Evolutionary conservation across 2,113 vertebrate genomes (phyloP).

Genomic region (Amblyornis subalaris): DNA sequence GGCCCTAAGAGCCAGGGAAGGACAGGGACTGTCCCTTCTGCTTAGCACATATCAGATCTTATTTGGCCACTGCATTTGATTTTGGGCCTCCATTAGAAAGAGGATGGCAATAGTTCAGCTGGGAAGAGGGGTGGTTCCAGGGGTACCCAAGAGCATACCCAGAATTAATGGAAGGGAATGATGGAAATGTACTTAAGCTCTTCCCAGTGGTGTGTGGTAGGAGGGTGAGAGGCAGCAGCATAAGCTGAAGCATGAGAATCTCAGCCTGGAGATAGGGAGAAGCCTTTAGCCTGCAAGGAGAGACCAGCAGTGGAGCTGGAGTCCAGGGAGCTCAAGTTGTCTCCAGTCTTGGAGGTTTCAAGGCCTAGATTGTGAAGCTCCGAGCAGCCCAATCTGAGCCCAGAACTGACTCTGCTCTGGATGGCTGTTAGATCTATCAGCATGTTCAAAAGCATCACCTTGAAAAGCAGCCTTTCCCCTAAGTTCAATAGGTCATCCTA

Average conservation of each 20-base stretch:
- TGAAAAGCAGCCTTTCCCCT: not conserved
- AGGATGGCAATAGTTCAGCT: not conserved
- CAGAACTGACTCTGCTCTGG: not conserved
- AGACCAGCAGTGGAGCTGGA: fast-evolving
- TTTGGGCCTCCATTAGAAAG: not conserved
- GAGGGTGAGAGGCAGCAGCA: not conserved
- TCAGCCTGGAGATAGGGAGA: not conserved
- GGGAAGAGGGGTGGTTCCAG: not conserved
- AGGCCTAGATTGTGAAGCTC: fast-evolving
- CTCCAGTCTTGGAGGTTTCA: not conserved
- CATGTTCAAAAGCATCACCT: not conserved
- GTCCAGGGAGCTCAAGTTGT: fast-evolving
- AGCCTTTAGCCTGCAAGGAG: not conserved
- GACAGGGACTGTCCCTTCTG: not conserved
- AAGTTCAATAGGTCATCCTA: not conserved
- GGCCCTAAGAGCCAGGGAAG: fast-evolving
- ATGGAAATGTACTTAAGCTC: not conserved
- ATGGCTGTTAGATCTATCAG: not conserved
- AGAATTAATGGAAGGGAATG: not conserved
- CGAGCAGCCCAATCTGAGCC: not conserved
- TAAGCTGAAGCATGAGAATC: not conserved
- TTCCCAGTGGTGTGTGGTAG: not conserved
- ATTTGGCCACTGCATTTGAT: not conserved
- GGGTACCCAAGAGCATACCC: fast-evolving
- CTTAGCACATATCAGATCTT: not conserved